These are phyloP conservation scores for Oppia nitens DNA, from an alignment of 1,140 invertebrate species.

Conservation along the genomic window DNA sequence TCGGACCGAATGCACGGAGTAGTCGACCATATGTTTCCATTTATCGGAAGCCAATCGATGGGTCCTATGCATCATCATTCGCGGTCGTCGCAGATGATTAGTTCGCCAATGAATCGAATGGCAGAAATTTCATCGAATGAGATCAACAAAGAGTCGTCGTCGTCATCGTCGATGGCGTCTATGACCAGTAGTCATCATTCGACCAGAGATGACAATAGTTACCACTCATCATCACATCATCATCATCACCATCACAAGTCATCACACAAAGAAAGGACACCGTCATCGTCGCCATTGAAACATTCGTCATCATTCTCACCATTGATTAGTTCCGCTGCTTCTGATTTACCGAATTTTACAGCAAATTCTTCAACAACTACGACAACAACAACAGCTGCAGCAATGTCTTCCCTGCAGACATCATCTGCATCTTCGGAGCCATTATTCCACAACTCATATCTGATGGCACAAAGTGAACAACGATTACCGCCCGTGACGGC, in stretches of 20 bases:
- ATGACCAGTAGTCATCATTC: neutral
- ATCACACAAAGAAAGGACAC: neutral
- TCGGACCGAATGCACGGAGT: neutral
- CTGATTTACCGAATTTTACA: neutral
- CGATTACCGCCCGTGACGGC: neutral
- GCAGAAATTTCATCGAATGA: neutral
- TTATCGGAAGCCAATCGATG: neutral
- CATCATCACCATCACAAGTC: neutral
- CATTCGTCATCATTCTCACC: neutral
- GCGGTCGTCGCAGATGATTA: neutral
- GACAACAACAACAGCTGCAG: neutral
- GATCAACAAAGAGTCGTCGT: neutral
- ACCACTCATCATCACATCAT: neutral
- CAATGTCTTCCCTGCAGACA: neutral
- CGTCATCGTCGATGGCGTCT: neutral
- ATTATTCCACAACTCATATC: neutral
- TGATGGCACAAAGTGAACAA: neutral
- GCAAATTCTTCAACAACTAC: neutral
- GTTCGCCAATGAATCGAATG: neutral
- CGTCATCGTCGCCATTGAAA: conserved; percentile 1
- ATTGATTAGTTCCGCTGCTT: neutral
- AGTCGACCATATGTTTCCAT: neutral
- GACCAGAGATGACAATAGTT: neutral
- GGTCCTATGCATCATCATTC: neutral
- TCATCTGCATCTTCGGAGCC: neutral